Conservation (phyloP, 2,113 vertebrate species). For the Hipposideros armiger region DNA sequence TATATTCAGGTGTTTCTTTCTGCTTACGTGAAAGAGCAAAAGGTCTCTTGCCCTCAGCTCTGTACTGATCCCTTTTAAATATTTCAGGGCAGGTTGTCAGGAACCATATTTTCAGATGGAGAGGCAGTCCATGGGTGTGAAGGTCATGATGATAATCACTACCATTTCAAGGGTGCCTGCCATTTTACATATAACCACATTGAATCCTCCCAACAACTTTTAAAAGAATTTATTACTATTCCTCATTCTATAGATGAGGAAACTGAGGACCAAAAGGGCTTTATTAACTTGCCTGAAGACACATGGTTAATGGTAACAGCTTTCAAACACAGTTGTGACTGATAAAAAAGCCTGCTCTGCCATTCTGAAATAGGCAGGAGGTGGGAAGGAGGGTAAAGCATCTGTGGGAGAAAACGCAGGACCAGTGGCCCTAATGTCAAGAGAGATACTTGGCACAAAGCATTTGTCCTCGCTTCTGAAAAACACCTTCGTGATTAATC, state of each 20-base stretch:
- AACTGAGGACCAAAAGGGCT: not conserved
- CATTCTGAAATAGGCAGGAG: not conserved
- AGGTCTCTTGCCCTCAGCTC: not conserved
- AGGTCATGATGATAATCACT: not conserved
- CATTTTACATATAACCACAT: not conserved
- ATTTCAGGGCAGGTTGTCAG: conserved; percentile 53
- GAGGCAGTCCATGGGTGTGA: not conserved
- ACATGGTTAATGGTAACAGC: not conserved
- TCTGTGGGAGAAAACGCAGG: not conserved
- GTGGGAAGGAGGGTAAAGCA: not conserved
- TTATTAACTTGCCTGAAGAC: not conserved
- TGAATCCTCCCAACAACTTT: not conserved
- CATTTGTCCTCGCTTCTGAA: not conserved
- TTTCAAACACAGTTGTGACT: not conserved
- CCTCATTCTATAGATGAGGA: not conserved
- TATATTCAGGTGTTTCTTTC: conserved; percentile 34
- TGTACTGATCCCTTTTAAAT: conserved; percentile 55
- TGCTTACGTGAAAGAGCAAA: not conserved
- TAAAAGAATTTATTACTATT: not conserved
- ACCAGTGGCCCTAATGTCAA: not conserved
- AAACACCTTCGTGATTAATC: not conserved
- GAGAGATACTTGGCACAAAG: not conserved
- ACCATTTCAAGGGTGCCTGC: not conserved
- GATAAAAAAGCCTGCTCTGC: too few species aligned
- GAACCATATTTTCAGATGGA: conserved; percentile 44